These are phyloP conservation scores for Molossus molossus DNA, from an alignment of 2,797 vertebrate genomes.

Conservation along the genomic window DNA sequence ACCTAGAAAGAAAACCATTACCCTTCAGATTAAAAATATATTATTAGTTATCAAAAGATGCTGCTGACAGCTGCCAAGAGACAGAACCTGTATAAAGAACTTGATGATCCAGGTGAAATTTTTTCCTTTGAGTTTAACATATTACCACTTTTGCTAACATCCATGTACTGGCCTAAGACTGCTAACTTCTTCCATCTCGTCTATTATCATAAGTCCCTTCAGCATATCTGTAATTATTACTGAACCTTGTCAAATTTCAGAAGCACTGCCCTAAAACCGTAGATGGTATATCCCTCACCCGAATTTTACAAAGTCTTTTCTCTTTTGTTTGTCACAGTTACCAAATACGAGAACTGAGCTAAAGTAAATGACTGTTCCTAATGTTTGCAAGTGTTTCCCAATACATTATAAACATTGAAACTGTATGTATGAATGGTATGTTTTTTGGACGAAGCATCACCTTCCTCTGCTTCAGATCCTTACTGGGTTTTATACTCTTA, in stretches of 20 bases:
- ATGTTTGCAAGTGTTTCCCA: background rate
- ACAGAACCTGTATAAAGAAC: background rate
- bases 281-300: background rate
- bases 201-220: conserved; percentile 1
- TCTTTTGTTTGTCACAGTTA: background rate
- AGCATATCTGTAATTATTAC: background rate
- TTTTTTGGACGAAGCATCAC: conserved; percentile 76
- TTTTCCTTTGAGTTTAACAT: conserved; percentile 9
- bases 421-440: conserved; percentile 62
- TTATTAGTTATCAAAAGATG: conserved; percentile 25
- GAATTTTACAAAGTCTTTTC: background rate
- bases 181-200: background rate
- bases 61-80: background rate
- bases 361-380: background rate
- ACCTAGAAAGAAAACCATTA: background rate
- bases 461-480: conserved; percentile 69
- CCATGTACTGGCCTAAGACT: background rate
- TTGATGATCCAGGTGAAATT: background rate
- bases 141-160: background rate
- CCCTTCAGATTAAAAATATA: conserved; percentile 58
- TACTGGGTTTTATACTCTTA: conserved; percentile 38
- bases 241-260: conserved; percentile 53
- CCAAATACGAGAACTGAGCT: background rate
- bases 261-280: background rate
- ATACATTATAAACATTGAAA: conserved; percentile 75